Percentiles rank a stretch among this genome's conserved stretches.
Conservation (phyloP, 2,113 vertebrate genomes). For the Hucho hucho region DNA sequence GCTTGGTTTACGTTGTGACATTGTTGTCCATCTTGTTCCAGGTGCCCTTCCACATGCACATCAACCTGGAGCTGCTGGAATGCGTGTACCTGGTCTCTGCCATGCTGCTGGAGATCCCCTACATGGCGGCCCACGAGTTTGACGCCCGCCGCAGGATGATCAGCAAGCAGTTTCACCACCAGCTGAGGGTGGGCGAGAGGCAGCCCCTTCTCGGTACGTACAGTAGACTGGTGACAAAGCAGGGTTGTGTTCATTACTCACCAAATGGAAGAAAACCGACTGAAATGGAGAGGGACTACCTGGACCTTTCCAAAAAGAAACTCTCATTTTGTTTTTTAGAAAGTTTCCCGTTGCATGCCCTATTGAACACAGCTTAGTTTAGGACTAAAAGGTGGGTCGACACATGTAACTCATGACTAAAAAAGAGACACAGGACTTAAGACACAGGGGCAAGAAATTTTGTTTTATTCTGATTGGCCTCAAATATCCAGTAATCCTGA, state of each 20-base stretch:
- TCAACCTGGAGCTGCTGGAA: slow-evolving; percentile 90
- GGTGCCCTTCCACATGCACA: slow-evolving; percentile 93
- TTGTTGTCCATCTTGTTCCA: slow-evolving; percentile 25
- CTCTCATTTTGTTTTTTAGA: no score
- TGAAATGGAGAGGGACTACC: no score
- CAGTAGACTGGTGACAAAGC: not conserved
- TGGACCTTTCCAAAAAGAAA: no score
- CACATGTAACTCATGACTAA: no score
- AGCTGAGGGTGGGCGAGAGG: slow-evolving; percentile 88
- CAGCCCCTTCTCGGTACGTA: slow-evolving; percentile 84
- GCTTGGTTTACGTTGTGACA: not conserved
- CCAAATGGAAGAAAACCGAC: not conserved
- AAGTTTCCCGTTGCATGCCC: no score
- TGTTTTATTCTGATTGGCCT: no score
- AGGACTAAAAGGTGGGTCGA: no score
- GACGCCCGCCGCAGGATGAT: slow-evolving; percentile 90
- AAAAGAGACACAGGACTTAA: no score
- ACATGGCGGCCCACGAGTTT: slow-evolving; percentile 91
- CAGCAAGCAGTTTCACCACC: slow-evolving; percentile 95
- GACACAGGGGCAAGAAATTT: no score
- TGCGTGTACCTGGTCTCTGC: slow-evolving; percentile 91
- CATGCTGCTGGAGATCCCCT: slow-evolving; percentile 92
- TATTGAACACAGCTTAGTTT: no score
- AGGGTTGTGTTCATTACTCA: not conserved
- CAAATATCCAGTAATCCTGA: no score